These are phyloP conservation scores for Lophotriccus pileatus DNA, from an alignment of 2,797 vertebrate species.

Conservation along the genomic window DNA sequence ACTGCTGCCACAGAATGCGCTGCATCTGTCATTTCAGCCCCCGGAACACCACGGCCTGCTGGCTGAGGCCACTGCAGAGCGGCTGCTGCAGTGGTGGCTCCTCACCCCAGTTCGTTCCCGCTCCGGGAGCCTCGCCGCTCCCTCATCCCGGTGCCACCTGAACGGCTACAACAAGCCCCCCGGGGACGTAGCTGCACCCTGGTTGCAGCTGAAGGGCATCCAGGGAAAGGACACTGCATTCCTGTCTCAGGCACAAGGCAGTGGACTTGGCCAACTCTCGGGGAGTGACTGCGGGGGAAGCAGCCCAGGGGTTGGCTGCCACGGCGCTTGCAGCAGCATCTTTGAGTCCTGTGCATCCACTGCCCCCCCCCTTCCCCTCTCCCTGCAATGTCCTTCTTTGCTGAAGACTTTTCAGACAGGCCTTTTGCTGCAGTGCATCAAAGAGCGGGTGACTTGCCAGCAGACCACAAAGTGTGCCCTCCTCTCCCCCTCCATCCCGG, in stretches of 20 bases:
- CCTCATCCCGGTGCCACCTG: background rate
- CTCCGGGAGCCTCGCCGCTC: background rate
- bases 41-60: background rate
- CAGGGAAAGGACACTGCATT: background rate
- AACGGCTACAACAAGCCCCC: background rate
- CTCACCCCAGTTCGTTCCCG: background rate
- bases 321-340: conserved; percentile 55
- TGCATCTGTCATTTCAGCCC: background rate
- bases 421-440: conserved; percentile 62
- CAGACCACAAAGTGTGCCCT: background rate
- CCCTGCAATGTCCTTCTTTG: conserved; percentile 37
- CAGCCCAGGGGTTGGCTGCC: background rate
- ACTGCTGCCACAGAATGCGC: accelerated
- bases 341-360: background rate
- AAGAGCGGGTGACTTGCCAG: conserved; percentile 46
- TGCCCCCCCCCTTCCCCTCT: background rate
- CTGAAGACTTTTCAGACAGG: background rate
- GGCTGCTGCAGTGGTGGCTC: background rate
- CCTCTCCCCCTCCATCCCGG: background rate
- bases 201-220: background rate
- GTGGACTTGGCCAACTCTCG: conserved; percentile 16
- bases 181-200: background rate
- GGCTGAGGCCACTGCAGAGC: background rate
- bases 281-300: background rate
- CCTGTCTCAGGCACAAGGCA: background rate